phyloP scores from a whole-genome alignment of 2,113 vertebrate genomes.

The Oxygymnocypris stewartii region DNA sequence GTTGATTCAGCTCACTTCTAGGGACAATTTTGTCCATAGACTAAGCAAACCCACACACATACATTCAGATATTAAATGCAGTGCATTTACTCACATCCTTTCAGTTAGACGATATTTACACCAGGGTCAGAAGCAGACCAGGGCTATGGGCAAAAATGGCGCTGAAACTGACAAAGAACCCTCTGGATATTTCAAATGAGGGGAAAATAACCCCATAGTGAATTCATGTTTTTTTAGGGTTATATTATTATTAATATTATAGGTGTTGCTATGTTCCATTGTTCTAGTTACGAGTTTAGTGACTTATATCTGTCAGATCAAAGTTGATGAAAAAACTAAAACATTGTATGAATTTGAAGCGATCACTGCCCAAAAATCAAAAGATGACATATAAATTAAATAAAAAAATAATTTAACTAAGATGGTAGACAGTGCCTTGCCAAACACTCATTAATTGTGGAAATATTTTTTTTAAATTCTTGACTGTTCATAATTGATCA shows the following conservation, averaged over 20 bases:
- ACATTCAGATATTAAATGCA: constrained; percentile 18
- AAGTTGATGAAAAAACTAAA: not conserved
- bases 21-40: not conserved
- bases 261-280: too few species aligned
- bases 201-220: not conserved
- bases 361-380: too few species aligned
- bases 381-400: too few species aligned
- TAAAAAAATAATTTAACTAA: too few species aligned
- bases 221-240: not conserved
- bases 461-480: not conserved
- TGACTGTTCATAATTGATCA: not conserved
- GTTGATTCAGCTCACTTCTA: not conserved
- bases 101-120: not conserved
- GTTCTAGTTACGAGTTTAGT: not conserved
- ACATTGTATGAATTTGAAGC: too few species aligned
- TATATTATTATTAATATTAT: not conserved
- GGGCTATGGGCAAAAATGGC: not conserved
- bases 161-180: not conserved
- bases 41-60: constrained; percentile 9
- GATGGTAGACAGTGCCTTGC: too few species aligned
- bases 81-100: not conserved
- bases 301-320: not conserved
- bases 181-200: not conserved
- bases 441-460: not conserved
- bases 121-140: not conserved